Conservation (phyloP, 1,140 invertebrate genomes). For the Laupala kohalensis region DNA sequence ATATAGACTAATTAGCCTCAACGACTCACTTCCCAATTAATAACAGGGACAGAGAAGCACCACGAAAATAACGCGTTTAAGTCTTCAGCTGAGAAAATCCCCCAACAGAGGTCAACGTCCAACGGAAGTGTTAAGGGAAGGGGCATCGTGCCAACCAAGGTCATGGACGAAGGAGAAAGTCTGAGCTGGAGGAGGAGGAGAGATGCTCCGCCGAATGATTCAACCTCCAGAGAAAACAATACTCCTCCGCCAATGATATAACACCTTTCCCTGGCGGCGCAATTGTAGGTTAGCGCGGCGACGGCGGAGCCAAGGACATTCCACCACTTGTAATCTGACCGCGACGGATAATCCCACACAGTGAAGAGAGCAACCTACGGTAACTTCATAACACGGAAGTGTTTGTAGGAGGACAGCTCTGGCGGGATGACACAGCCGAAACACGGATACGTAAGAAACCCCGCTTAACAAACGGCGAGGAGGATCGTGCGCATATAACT, state of each 20-base stretch:
- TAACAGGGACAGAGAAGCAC: too few species aligned
- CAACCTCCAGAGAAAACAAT: not conserved
- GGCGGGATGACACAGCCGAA: not conserved
- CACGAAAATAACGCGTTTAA: too few species aligned
- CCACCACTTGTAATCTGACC: not conserved
- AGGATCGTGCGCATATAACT: not conserved
- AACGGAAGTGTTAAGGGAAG: too few species aligned
- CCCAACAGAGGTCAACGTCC: too few species aligned
- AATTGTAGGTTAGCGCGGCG: not conserved
- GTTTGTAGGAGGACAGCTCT: not conserved
- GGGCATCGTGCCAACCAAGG: too few species aligned
- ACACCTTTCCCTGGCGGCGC: not conserved
- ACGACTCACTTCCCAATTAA: too few species aligned
- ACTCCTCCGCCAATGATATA: not conserved
- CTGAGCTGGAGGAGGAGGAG: too few species aligned
- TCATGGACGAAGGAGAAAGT: not conserved
- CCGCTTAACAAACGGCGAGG: not conserved
- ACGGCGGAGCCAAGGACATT: not conserved
- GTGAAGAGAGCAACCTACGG: not conserved
- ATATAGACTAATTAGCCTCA: too few species aligned
- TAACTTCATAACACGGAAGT: not conserved
- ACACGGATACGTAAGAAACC: not conserved
- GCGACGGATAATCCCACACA: not conserved
- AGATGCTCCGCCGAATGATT: not conserved
- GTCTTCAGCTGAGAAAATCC: too few species aligned